Evolutionary conservation across 1,140 invertebrate species (phyloP), one percentile per base, ranked within the genome.

Genomic region (Drosophila biarmipes): DNA sequence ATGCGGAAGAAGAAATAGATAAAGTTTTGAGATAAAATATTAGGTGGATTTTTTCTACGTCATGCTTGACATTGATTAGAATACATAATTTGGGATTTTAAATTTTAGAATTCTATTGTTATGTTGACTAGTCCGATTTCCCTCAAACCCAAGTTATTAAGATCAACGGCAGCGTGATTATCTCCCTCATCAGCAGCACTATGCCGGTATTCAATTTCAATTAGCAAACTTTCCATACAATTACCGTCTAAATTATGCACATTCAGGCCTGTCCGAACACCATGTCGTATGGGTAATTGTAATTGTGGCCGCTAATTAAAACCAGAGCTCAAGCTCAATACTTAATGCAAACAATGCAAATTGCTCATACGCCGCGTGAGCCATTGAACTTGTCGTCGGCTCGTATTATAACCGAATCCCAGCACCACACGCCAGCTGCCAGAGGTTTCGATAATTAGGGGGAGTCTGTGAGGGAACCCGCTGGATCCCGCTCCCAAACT

Each of bases 311-410:
- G 62, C 78, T 81, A 81, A 85, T 85, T 81, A 86, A 82, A 78
- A 61, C 43, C 63, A 38, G 66, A 63, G 77, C 69, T 74, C 45
- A 17, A 34, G 27, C 56, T 49, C 68, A 61, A 77, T 79, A 49
- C 58, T 62, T 53, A 76, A 69, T 72, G 59, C 61, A 84, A 73
- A 84, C 82, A 85, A 78, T 76, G 76, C 78, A 74, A 80, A 77
- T 73, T 78, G 82, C 61, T 35, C 48, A 78, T 73, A 85, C 55
- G 46, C 40, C 59, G 48, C 40, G 43, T 73, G 67, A 80, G 80
- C 64, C 81, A 87, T 87, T 86, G 81, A 86, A 86, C 81, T 86
- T 86, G 81, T 86, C 81, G 40, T 53, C 67, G 69, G 38, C 46
- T 62, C 62, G 43, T 67, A 59, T 49, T 54, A 29, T 17, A 29